These are phyloP conservation scores for Sinohyriopsis cumingii DNA, from an alignment of 2,888 invertebrate genomes.

Conservation along the genomic window DNA sequence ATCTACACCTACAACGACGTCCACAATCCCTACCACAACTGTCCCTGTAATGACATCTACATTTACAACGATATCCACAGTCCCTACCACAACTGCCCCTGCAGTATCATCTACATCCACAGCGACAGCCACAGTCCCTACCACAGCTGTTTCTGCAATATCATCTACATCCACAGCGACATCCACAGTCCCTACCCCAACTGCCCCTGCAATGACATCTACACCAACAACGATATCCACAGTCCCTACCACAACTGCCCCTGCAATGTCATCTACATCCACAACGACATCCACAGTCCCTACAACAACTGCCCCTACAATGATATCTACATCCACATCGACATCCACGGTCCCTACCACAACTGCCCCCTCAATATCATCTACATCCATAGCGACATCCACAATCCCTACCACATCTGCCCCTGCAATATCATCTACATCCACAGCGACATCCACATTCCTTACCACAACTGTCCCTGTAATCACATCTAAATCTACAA, in stretches of 20 bases:
- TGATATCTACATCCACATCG: not conserved
- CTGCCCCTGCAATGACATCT: not conserved
- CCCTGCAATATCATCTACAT: not conserved
- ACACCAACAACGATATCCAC: not conserved
- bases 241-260: too few species aligned
- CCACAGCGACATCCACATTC: not conserved
- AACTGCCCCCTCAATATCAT: not conserved
- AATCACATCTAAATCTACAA: too few species aligned
- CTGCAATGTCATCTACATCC: not conserved
- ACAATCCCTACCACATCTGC: not conserved
- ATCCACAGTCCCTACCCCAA: not conserved
- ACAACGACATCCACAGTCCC: not conserved
- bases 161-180: not conserved
- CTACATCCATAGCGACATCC: not conserved
- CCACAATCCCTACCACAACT: not conserved
- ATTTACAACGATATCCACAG: not conserved
- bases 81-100: not conserved
- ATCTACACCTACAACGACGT: not conserved
- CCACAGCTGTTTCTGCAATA: not conserved
- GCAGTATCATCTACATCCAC: not conserved
- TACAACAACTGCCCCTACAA: not conserved
- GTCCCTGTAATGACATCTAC: not conserved
- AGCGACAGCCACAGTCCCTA: not conserved
- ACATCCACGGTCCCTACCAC: not conserved
- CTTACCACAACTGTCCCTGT: not conserved